These are phyloP conservation scores for Amblyjoppa fuscipennis DNA, from an alignment of 2,888 invertebrate genomes.

Conservation along the genomic window DNA sequence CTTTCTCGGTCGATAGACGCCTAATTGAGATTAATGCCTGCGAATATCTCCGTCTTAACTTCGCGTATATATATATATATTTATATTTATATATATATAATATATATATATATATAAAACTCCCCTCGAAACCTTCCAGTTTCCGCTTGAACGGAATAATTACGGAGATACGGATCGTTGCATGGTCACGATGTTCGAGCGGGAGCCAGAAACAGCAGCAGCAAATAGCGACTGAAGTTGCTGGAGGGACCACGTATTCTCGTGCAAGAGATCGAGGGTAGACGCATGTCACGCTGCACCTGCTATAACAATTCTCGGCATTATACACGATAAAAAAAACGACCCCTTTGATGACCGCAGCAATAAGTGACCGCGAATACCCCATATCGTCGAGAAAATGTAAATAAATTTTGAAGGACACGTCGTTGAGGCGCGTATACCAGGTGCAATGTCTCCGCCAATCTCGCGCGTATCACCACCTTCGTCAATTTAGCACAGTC, in stretches of 20 bases:
- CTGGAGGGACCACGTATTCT: constrained; percentile 18
- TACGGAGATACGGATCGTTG: constrained; percentile 75
- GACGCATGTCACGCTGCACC: constrained; percentile 29
- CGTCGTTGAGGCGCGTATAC: neutral
- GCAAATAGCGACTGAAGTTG: constrained; percentile 13
- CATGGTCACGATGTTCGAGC: constrained; percentile 60
- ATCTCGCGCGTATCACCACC: constrained; percentile 15
- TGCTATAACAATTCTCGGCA: neutral
- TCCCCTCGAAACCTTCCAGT: constrained; percentile 69
- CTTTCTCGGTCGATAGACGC: constrained; percentile 66
- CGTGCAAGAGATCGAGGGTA: constrained; percentile 44
- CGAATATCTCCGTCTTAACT: constrained; percentile 67
- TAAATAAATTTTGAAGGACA: neutral
- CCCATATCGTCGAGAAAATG: neutral
- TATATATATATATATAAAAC: neutral
- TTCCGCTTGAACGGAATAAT: constrained; percentile 76
- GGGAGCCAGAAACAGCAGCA: constrained; percentile 31
- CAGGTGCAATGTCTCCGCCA: neutral
- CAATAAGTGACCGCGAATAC: neutral
- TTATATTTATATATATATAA: neutral
- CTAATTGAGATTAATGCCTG: constrained; percentile 77
- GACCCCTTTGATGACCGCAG: neutral
- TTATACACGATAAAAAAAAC: neutral
- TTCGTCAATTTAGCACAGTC: constrained; percentile 9
- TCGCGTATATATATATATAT: constrained; percentile 7